Base-by-base conservation (phyloP, 2,888 invertebrate genomes). In the Lydus trimaculatus region DNA sequence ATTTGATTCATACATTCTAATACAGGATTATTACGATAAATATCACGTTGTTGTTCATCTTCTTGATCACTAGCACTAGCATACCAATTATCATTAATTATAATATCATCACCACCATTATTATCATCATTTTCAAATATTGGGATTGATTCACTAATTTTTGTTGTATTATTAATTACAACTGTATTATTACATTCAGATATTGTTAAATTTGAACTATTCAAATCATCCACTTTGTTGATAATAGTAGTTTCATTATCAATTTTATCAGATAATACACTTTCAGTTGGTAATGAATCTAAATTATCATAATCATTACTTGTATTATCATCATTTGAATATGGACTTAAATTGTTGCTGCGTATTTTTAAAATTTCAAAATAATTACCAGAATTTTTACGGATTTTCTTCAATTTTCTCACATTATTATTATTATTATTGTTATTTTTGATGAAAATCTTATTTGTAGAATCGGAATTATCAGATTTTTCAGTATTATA, bases 1-100 rank as follows among this genome's bases (percentile, higher is more conserved):
- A 95, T 95, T 85, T 93, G 94, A 86, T 94, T 94, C 73, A 95
- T 94, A 80, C 94, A 94, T 84, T 95, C 94, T 62, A 95, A 84
- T 8, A 95, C 94, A 0, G 94, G 94, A 85, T 94, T 95, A 75
- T 94, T 93, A 82, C 91, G 90, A 75, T 92, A 91, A 75, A 91
- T 89, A 80, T 91, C 91, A 79, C 89, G 88, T 25, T 90, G 89
- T 71, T 91, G 90, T 66, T 91, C 90, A 72, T 91, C 89, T 80
- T 94, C 94, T 58, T 91, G 91, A 80, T 93, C 94, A 80, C 93
- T 93, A 20, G 91, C 91, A 79, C 91, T 92, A 15, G 91, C 91
- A 83, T 94, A 94, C 94, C 94, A 94, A 83, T 92, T 93, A 59
- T 78, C 76, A 69, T 93, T 92, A 77, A 88, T 90, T n/a, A n/a